Percentiles rank a stretch among this genome's conserved stretches.
Conservation (phyloP, 2,113 vertebrate genomes). For the Sturnus vulgaris region DNA sequence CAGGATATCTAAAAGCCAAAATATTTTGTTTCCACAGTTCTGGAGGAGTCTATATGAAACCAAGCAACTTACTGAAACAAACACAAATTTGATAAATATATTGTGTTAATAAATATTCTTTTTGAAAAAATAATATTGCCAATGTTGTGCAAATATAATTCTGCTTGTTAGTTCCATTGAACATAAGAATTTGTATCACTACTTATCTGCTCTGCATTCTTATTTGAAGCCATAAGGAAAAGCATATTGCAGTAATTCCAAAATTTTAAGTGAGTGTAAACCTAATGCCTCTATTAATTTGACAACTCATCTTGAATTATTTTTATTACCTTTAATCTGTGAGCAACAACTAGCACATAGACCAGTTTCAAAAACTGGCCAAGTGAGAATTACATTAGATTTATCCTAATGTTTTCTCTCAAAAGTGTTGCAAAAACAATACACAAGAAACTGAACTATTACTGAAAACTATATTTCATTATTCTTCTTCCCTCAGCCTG, state of each 20-base stretch:
- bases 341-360: not conserved
- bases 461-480: not conserved
- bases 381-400: not conserved
- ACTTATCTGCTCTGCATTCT: not conserved
- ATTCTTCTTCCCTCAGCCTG: not conserved
- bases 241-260: not conserved
- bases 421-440: not conserved
- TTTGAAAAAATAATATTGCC: not conserved
- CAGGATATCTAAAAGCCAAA: not conserved
- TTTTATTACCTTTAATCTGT: not conserved
- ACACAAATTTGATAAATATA: not conserved
- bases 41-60: not conserved
- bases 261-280: not conserved
- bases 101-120: not conserved
- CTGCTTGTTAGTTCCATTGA: not conserved
- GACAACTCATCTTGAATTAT: not conserved
- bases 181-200: not conserved
- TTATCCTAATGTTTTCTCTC: not conserved
- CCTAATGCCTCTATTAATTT: not conserved
- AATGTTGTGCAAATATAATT: not conserved
- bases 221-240: not conserved
- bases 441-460: not conserved
- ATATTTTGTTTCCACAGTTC: not conserved
- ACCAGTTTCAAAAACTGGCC: not conserved
- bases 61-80: not conserved